Evolutionary conservation across 1,140 invertebrate genomes (phyloP).

Genomic region (Andricus grossulariae): DNA sequence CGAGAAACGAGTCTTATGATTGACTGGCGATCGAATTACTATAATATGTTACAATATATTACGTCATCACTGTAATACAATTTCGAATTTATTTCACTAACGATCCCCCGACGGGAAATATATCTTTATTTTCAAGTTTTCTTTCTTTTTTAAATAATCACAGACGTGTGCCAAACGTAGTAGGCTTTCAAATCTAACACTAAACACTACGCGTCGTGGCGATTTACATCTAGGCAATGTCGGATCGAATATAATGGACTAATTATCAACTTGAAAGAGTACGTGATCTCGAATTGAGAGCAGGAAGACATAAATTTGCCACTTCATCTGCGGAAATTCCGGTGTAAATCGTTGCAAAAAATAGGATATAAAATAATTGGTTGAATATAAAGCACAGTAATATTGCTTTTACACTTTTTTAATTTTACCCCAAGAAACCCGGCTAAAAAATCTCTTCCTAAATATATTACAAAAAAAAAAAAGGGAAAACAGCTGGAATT

Average conservation of each 20-base stretch:
- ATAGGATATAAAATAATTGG: too few relatives aligned
- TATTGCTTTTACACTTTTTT: too few relatives aligned
- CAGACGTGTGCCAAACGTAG: constrained; percentile 62
- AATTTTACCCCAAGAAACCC: too few relatives aligned
- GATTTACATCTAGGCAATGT: constrained; percentile 20
- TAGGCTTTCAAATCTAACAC: constrained; percentile 56
- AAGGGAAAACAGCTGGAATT: constrained; percentile 7
- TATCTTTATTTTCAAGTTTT: constrained; percentile 39
- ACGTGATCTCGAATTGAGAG: constrained; percentile 30
- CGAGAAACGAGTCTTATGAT: constrained; percentile 16
- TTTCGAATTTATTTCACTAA: constrained; percentile 29
- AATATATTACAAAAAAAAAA: constrained; percentile 7
- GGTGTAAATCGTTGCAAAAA: too few relatives aligned
- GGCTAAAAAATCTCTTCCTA: not conserved
- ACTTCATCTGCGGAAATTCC: constrained; percentile 20
- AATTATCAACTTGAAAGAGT: not conserved
- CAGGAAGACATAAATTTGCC: constrained; percentile 52
- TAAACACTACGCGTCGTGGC: constrained; percentile 43
- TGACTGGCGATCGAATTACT: constrained; percentile 28
- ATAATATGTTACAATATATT: constrained; percentile 21
- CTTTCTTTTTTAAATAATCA: constrained; percentile 58
- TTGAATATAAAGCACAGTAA: too few relatives aligned
- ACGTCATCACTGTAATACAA: constrained; percentile 29
- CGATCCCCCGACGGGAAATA: constrained; percentile 13
- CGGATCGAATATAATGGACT: constrained; percentile 31